A percentile compares a stretch with the other conserved stretches of the same genome.
These are phyloP conservation scores for Microctenopoma lineatum DNA, from an alignment of 2,797 vertebrate species.

Conservation along the genomic window DNA sequence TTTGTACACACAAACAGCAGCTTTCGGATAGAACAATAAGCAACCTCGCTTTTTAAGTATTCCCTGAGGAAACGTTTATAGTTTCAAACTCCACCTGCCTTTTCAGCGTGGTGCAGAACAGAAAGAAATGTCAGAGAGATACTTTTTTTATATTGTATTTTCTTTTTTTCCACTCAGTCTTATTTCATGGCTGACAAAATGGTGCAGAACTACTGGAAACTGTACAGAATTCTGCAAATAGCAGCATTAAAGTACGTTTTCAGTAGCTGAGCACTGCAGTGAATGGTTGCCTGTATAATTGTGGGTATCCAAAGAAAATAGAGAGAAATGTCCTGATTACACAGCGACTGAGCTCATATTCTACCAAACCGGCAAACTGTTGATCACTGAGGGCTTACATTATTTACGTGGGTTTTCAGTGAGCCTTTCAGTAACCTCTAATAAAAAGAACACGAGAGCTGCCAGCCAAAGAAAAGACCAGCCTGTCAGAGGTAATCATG, in stretches of 20 bases:
- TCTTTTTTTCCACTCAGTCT: conserved; percentile 1
- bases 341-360: conserved; percentile 29
- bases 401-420: conserved; percentile 28
- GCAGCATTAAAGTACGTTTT: conserved; percentile 23
- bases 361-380: conserved; percentile 12
- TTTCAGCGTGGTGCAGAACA: conserved; percentile 4
- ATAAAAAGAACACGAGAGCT: conserved; percentile 28
- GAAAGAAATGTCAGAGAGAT: not conserved
- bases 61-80: conserved; percentile 3
- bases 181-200: conserved; percentile 20
- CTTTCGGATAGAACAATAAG: conserved; percentile 15
- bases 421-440: conserved; percentile 28
- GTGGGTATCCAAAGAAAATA: conserved; percentile 19
- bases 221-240: conserved; percentile 18
- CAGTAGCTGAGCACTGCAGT: conserved; percentile 14
- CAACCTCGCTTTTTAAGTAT: conserved; percentile 35
- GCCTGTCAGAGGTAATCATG: conserved; percentile 48
- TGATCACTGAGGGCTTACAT: conserved; percentile 17
- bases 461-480: conserved; percentile 48
- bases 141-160: not conserved
- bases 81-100: not conserved
- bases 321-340: conserved; percentile 10
- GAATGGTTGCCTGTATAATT: conserved; percentile 4
- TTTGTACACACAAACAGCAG: not conserved
- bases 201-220: conserved; percentile 21